Base-by-base conservation (phyloP, 1,140 invertebrate species). In the Holcopasites calliopsidis region DNA sequence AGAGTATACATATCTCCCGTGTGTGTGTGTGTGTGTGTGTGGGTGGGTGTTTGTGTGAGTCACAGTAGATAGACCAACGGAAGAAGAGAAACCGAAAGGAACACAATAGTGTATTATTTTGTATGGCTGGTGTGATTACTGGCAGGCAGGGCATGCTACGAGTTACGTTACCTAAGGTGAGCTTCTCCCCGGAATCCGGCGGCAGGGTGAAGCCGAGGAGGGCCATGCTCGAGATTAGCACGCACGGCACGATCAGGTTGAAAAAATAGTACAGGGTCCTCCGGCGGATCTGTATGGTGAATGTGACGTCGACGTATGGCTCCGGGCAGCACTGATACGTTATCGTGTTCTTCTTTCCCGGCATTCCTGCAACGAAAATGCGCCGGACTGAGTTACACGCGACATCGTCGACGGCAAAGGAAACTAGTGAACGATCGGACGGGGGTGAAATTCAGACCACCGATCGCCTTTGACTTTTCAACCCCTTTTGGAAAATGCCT, bases 241-340 rank as follows among this genome's bases (percentile, higher is more conserved):
- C 97, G 92, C 98, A 99, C 71, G 99, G 99, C 86, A 99, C 98
- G 90, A 99, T 99, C 86, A 99, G 94, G 93, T 99, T 99, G 94
- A 99, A 99, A 92, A 99, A 99, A 93, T 99, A 99, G 93, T 99
- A 99, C 72, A 99, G 94, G 31, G 98, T 99, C 87, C 98, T 93
- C 90, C 99, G 94, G 83, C 98, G 94, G 88, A 99, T 99, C 93
- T 98, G 96, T 87, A 99, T 98, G 70, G 96, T 97, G 92, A 99
- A 99, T 33, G 98, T 99, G 55, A 99, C 95, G 92, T 99, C 99
- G 77, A 99, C 96, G 92, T 99, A 99, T 60, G 97, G 96, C 92
- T 98, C 96, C 54, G 97, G 97, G 88, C 97, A 96, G 90, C 96
- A 97, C 78, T 94, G 93, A 90, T 97, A 97, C 72, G 93, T 94